These are phyloP conservation scores for Abramis brama DNA, from an alignment of 2,113 vertebrate genomes.

Conservation along the genomic window DNA sequence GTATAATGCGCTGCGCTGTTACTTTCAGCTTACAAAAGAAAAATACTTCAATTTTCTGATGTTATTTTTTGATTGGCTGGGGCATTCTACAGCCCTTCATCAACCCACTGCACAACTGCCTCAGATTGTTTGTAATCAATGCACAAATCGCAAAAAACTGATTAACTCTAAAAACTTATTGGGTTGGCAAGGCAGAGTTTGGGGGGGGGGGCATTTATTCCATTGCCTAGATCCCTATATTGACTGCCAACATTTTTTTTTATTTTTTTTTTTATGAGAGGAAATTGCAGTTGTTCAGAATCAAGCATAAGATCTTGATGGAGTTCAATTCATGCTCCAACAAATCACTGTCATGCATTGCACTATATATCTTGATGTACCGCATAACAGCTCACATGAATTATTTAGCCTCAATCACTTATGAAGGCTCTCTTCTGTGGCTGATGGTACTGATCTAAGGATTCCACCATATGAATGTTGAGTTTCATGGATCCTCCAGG, in stretches of 20 bases:
- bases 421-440: conserved; percentile 11
- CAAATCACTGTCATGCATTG: not conserved
- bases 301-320: not conserved
- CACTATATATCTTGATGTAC: not conserved
- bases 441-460: not conserved
- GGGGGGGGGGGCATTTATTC: no score
- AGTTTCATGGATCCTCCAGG: not conserved
- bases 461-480: no score
- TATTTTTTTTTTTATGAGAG: not conserved
- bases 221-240: not conserved
- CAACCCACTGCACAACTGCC: no score
- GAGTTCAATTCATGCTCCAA: not conserved
- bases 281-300: not conserved
- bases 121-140: no score
- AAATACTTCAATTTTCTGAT: no score
- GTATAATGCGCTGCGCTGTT: no score
- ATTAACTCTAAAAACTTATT: no score
- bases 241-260: not conserved
- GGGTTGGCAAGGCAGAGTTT: no score
- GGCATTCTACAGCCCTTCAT: no score
- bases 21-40: no score
- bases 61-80: no score
- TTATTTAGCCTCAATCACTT: conserved; percentile 25
- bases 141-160: no score
- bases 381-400: not conserved